A percentile compares a stretch with the other conserved stretches of the same genome.
These are phyloP conservation scores for Flexamia atlantica DNA, from an alignment of 2,888 invertebrate genomes.

Conservation along the genomic window DNA sequence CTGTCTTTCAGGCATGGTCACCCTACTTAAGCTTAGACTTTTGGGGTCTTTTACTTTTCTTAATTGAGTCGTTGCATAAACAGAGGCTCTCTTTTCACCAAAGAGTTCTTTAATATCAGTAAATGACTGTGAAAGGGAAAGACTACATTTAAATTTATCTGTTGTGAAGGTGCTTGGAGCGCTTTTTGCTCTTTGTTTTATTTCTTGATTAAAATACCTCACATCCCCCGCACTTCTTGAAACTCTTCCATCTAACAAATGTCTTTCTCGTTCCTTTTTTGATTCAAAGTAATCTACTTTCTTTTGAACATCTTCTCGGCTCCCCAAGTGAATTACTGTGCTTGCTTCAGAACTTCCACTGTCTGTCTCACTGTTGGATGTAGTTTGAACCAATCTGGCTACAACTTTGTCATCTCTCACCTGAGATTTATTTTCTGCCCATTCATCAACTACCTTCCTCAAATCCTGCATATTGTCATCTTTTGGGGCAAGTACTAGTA, in stretches of 20 bases:
- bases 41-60: constrained; percentile 78
- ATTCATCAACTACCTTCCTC: constrained; percentile 75
- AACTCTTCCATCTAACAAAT: constrained; percentile 54
- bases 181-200: constrained; percentile 62
- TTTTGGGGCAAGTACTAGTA: constrained; percentile 75
- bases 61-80: constrained; percentile 71
- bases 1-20: background rate
- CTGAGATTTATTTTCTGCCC: constrained; percentile 74
- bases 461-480: constrained; percentile 71
- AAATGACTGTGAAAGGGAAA: constrained; percentile 80
- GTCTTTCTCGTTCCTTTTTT: constrained; percentile 63
- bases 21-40: constrained; percentile 29
- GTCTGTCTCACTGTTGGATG: constrained; percentile 83
- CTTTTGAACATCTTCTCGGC: constrained; percentile 63
- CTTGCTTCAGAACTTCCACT: constrained; percentile 70
- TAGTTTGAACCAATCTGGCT: constrained; percentile 73
- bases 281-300: constrained; percentile 50
- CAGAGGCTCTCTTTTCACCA: constrained; percentile 80
- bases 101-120: constrained; percentile 89
- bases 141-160: constrained; percentile 73
- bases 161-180: constrained; percentile 63
- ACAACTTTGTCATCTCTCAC: constrained; percentile 65
- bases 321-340: constrained; percentile 71
- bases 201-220: constrained; percentile 54
- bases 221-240: constrained; percentile 63